Conservation (phyloP, 2,888 invertebrate species). For the Eupithecia centaureata region DNA sequence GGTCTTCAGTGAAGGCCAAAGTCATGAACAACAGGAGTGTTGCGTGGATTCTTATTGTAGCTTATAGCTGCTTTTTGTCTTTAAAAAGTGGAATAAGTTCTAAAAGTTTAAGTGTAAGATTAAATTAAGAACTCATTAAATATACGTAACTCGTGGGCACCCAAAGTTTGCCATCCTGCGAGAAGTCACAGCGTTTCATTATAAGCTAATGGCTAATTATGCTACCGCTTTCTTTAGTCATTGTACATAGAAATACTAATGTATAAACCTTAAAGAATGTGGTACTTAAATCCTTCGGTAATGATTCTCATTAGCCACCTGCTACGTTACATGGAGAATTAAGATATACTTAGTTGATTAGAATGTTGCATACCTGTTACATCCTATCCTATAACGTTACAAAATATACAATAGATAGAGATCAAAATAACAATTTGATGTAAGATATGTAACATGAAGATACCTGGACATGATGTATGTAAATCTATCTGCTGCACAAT, state of each 20-base stretch:
- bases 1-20: too few species aligned
- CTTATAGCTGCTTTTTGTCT: too few species aligned
- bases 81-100: too few species aligned
- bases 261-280: not conserved
- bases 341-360: too few species aligned
- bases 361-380: not conserved
- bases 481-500: not conserved
- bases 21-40: too few species aligned
- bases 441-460: not conserved
- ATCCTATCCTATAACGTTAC: not conserved
- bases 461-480: not conserved
- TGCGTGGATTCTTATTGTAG: too few species aligned
- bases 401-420: not conserved
- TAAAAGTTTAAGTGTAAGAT: too few species aligned
- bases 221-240: not conserved
- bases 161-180: too few species aligned
- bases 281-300: not conserved
- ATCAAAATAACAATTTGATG: not conserved
- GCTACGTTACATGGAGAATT: not conserved
- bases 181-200: constrained; percentile 5
- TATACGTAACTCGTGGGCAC: too few species aligned
- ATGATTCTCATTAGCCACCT: not conserved
- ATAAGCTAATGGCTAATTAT: constrained; percentile 1
- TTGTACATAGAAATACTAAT: not conserved
- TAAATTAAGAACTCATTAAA: too few species aligned